Evolutionary conservation across 2,113 vertebrate genomes (phyloP).

Genomic region (Camarhynchus parvulus): DNA sequence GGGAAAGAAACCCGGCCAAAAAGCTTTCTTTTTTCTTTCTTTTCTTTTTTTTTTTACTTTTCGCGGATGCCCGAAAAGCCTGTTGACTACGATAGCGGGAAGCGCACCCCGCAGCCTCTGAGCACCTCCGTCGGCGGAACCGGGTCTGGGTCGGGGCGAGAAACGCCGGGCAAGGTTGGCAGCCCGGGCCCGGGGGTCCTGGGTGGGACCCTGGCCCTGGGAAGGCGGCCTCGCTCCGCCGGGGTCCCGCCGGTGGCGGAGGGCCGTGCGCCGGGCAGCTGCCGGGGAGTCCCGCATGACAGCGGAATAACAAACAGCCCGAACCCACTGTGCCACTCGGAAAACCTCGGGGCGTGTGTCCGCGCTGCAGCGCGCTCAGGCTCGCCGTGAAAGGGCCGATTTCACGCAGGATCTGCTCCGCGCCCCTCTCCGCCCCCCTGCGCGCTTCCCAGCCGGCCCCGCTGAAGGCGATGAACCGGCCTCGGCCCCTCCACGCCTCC

Average conservation of each 20-base stretch:
- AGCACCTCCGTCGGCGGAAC: background rate
- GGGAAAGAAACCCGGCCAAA: background rate
- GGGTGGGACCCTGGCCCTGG: too few relatives aligned
- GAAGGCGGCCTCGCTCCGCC: background rate
- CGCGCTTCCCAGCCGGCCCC: constrained; percentile 2
- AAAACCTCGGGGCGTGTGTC: background rate
- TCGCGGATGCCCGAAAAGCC: background rate
- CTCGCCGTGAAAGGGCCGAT: constrained; percentile 25
- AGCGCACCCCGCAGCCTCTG: background rate
- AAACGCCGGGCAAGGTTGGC: background rate
- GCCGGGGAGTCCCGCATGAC: background rate
- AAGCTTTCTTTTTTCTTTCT: fast-evolving
- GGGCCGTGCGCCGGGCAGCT: background rate
- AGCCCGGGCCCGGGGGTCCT: background rate
- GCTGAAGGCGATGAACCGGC: background rate
- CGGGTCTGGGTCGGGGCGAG: fast-evolving
- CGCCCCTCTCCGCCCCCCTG: background rate
- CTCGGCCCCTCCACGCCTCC: background rate
- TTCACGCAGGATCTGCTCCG: constrained; percentile 39
- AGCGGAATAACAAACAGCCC: background rate
- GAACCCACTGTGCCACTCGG: background rate
- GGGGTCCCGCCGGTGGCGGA: background rate
- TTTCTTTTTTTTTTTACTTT: too few relatives aligned
- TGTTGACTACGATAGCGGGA: background rate
- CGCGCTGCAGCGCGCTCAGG: background rate